These are phyloP conservation scores for Drosophila pectinifera DNA, from an alignment of 1,140 invertebrate species.

Conservation along the genomic window DNA sequence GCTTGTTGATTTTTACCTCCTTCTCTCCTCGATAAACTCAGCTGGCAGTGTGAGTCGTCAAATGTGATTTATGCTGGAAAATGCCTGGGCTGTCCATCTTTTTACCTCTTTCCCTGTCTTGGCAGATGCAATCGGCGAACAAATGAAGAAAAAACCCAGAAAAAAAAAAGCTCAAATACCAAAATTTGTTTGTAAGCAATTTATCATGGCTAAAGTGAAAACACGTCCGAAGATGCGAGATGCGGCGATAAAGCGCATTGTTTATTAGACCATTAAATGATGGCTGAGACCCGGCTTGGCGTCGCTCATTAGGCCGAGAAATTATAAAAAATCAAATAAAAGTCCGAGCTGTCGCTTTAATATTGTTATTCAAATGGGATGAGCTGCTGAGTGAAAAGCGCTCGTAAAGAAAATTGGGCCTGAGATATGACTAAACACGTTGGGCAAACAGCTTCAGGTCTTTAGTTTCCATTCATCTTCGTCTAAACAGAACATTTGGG, in stretches of 20 bases:
- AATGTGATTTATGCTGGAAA: constrained; percentile 74
- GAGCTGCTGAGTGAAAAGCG: constrained; percentile 46
- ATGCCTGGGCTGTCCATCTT: constrained; percentile 52
- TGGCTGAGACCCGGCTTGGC: constrained; percentile 40
- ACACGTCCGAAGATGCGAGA: constrained; percentile 50
- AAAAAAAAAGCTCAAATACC: constrained; percentile 45
- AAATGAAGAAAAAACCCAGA: constrained; percentile 37
- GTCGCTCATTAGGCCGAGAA: constrained; percentile 62
- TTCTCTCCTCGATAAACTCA: constrained; percentile 66
- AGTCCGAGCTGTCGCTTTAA: constrained; percentile 31
- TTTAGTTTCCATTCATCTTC: constrained; percentile 24
- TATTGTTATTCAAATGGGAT: constrained; percentile 63
- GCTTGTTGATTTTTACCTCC: constrained; percentile 53
- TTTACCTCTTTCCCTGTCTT: constrained; percentile 27
- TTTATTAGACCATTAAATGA: constrained; percentile 77
- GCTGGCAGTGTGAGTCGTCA: constrained; percentile 69
- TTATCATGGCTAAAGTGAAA: constrained; percentile 78
- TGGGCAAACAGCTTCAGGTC: constrained; percentile 27
- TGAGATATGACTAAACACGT: constrained; percentile 59
- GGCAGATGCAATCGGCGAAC: constrained; percentile 65
- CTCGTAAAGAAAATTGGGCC: constrained; percentile 57
- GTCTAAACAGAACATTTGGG: constrained; percentile 59
- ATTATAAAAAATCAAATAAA: constrained; percentile 60
- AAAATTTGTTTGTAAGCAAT: constrained; percentile 63
- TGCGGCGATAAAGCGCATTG: constrained; percentile 57